Evolutionary conservation across 2,797 vertebrate species (phyloP).

Genomic region (Sebastes jordani): DNA sequence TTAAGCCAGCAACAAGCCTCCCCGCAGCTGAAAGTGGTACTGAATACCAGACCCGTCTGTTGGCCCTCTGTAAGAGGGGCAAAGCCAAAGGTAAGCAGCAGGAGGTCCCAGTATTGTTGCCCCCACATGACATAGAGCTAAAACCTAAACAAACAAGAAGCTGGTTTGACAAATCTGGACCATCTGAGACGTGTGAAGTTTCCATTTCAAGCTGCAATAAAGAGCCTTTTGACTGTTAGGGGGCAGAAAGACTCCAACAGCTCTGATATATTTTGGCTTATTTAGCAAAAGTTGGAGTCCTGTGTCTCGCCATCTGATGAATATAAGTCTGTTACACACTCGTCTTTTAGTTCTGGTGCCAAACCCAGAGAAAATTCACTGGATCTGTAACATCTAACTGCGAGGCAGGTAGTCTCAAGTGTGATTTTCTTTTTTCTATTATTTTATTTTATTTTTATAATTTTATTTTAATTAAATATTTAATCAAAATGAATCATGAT

Average conservation of each 20-base stretch:
- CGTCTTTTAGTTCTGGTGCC: not conserved
- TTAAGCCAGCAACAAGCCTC: not conserved
- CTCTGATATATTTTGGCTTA: not conserved
- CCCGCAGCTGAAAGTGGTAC: rapidly evolving
- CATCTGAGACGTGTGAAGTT: not conserved
- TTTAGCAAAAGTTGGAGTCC: not conserved
- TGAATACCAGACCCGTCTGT: constrained; percentile 57
- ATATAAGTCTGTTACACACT: not conserved
- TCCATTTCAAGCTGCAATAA: not conserved
- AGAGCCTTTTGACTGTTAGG: not conserved
- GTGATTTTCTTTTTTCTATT: not conserved
- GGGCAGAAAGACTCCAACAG: not conserved
- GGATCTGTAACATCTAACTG: not conserved
- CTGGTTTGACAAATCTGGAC: not conserved
- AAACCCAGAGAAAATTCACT: not conserved
- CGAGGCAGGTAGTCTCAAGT: not conserved
- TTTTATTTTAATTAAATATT: not conserved
- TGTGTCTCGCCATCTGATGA: not conserved
- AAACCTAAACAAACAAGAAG: not conserved
- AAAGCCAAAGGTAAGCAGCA: constrained; percentile 80
- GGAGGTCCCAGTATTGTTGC: not conserved
- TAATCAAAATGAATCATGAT: too few relatives aligned
- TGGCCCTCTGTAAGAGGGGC: constrained; percentile 76
- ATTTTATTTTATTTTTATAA: not conserved
- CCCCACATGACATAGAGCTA: not conserved